A percentile compares a stretch with the other conserved stretches of the same genome.
Evolutionary conservation across 2,888 invertebrate species (phyloP).

Genomic region (Drosophila yooni): DNA sequence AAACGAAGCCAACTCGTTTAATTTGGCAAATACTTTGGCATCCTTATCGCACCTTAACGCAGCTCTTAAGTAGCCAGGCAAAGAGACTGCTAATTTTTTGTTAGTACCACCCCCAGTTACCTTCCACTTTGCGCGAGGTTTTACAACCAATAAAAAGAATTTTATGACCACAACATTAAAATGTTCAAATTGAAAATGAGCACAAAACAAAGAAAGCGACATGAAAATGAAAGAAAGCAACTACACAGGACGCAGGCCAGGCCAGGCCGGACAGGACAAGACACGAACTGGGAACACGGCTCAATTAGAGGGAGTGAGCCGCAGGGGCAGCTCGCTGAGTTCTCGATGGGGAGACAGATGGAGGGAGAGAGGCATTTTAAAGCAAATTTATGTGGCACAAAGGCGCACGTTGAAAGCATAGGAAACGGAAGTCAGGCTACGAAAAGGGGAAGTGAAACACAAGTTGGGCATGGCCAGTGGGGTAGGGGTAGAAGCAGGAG

Average conservation of each 20-base stretch:
- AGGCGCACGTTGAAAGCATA: conserved; percentile 70
- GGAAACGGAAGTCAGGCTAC: conserved; percentile 68
- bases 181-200: conserved; percentile 77
- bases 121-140: conserved; percentile 39
- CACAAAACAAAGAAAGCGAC: conserved; percentile 67
- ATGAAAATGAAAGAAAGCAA: conserved; percentile 45
- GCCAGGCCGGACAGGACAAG: conserved; percentile 12
- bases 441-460: conserved; percentile 30
- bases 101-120: neutral
- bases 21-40: conserved; percentile 68
- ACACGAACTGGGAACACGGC: neutral
- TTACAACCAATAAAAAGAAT: conserved; percentile 80
- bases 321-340: conserved; percentile 9
- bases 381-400: conserved; percentile 77
- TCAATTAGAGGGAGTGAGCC: neutral
- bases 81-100: conserved; percentile 73
- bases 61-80: conserved; percentile 64
- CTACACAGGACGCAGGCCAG: conserved; percentile 37
- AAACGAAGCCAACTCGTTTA: conserved; percentile 58
- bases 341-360: neutral
- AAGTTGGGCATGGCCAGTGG: conserved; percentile 13
- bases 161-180: conserved; percentile 80
- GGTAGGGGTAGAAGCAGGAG: neutral
- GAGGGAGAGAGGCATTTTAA: conserved; percentile 54
- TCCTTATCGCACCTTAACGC: conserved; percentile 75